Percentiles rank a stretch among this genome's conserved stretches.
phyloP scores from a whole-genome alignment of 64 coral and sea anemone genomes.

The Hydrozoanthus tunicans region DNA sequence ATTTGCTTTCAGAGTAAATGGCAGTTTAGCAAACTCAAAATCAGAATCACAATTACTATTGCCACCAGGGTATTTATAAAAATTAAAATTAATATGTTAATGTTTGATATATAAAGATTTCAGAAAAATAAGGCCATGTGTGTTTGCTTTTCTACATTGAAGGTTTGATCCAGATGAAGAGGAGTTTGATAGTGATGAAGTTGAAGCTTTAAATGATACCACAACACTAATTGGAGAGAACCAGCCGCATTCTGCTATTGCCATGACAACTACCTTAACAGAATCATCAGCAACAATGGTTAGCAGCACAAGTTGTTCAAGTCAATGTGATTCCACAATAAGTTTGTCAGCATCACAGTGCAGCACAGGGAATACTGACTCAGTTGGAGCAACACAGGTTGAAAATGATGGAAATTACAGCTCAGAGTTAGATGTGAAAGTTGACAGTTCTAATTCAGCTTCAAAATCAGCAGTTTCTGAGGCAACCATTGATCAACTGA shows the following conservation, averaged over 20 bases:
- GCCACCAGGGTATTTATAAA: not conserved
- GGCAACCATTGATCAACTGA: not conserved
- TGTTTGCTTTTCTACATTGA: not conserved
- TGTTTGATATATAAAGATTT: too few relatives aligned
- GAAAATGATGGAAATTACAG: too few relatives aligned
- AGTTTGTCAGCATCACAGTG: not conserved
- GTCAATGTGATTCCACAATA: not conserved
- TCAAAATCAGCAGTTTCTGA: too few relatives aligned
- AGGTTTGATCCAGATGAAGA: constrained; percentile 54
- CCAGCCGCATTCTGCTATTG: not conserved
- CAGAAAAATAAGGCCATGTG: too few relatives aligned
- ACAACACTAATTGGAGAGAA: not conserved
- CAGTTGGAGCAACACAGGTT: too few relatives aligned
- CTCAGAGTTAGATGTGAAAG: too few relatives aligned
- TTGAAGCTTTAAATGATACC: not conserved
- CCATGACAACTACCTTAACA: not conserved
- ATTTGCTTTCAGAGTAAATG: too few relatives aligned
- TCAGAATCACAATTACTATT: not conserved
- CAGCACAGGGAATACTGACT: too few relatives aligned
- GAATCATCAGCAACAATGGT: not conserved
- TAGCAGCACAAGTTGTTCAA: not conserved
- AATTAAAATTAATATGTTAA: not conserved
- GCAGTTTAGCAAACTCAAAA: not conserved
- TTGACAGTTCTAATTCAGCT: too few relatives aligned
- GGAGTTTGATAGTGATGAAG: constrained; percentile 61